Base-by-base conservation (phyloP, 2,113 vertebrate species). In the Otis tarda region DNA sequence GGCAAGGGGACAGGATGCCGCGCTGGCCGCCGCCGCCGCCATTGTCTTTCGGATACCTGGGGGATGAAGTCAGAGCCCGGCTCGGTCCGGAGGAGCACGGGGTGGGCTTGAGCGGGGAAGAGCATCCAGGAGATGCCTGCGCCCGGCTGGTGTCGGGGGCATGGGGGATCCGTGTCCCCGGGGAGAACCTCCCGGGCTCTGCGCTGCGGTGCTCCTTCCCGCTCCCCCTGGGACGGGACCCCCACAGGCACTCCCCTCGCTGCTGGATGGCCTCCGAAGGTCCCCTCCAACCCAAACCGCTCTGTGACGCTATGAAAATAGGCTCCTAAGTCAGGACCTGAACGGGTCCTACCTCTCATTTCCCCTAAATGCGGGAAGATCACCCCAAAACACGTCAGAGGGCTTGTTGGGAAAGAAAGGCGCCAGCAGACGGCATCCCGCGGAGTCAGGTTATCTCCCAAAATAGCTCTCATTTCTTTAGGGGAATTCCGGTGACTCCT, bases 21-120 rank as follows among this genome's bases (percentile, higher is more conserved):
- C 0, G 53, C 91, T 93, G 94, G 94, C 89, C 6, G 8, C 45
- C 13, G 3, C 67, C 37, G 1, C 47, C 12, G 0, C 55, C 90
- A 95, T 94, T 96, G 97, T 95, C 74, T 73, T 25, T 60, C 6
- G 63, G 94, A 94, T 94, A 84, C 43, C 81, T 77, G 75, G 21
- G 12, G 68, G 90, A 12, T 89, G 93, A 95, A 67, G 90, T 93
- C 95, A 94, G 83, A 52, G 68, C 33, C 3, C 43, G 17, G 53
- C 25, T 27, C 8, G 1, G 6, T 37, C 11, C 2, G 9, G 56
- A 69, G 59, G 6, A 77, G 45, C 76, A 20, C 1, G 8, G 43
- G 3, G 41, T 9, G 45, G 52, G 85, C 56, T 1, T 39, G 84
- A 59, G 71, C 2, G 0, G 52, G 65, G 45, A 49, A 7, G 30